phyloP scores from a whole-genome alignment of 1,140 invertebrate genomes.

The Samia ricini region DNA sequence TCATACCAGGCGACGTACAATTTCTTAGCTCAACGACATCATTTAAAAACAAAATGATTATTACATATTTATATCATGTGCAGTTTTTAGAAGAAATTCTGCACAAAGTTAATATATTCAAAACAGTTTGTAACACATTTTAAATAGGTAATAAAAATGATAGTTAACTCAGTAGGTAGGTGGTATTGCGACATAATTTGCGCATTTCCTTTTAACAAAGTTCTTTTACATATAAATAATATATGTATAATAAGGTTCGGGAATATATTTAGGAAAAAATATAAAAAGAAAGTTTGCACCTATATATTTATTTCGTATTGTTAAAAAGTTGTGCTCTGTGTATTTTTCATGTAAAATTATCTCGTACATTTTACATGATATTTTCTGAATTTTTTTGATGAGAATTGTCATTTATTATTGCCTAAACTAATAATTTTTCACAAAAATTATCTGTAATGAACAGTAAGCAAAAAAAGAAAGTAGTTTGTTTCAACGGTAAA shows the following conservation, averaged over 20 bases:
- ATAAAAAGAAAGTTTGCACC: slow-evolving; percentile 9
- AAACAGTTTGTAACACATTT: background rate
- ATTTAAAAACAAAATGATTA: no score
- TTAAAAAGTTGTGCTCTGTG: slow-evolving; percentile 26
- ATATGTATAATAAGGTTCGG: slow-evolving; percentile 10
- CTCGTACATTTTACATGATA: background rate
- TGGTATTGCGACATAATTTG: background rate
- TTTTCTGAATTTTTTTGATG: background rate
- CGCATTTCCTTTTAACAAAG: no score
- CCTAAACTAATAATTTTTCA: no score
- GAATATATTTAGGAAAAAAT: slow-evolving; percentile 26
- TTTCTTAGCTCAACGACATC: no score
- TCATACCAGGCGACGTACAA: no score
- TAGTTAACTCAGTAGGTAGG: background rate
- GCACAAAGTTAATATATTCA: background rate
- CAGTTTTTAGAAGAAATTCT: no score
- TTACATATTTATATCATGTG: no score
- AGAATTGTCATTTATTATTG: no score
- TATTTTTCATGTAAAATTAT: slow-evolving; percentile 25
- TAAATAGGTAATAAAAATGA: background rate
- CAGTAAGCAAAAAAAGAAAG: no score
- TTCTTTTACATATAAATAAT: no score
- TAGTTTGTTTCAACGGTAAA: slow-evolving; percentile 14
- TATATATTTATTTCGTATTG: background rate
- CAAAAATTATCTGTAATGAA: no score